phyloP scores from a whole-genome alignment of 2,888 invertebrate species.

The Cheilosia grossa region DNA sequence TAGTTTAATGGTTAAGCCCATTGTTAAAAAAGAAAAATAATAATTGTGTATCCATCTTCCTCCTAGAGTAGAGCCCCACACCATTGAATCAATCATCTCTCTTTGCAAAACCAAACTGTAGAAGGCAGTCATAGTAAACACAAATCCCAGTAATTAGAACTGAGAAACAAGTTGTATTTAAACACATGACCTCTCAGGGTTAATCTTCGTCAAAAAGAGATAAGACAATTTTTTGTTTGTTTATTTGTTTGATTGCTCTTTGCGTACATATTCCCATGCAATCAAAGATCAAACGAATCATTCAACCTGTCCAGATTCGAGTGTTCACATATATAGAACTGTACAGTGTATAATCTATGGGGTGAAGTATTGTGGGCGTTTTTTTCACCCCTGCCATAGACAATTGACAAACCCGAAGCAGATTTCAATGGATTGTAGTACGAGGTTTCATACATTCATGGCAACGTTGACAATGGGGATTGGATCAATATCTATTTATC shows the following conservation, averaged over 20 bases:
- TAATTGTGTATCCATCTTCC: conserved; percentile 4
- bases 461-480: conserved; percentile 54
- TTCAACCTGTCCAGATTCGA: conserved; percentile 67
- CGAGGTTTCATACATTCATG: conserved; percentile 22
- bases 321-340: conserved; percentile 58
- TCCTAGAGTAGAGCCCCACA: background rate
- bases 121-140: conserved; percentile 26
- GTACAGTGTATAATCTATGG: conserved; percentile 43
- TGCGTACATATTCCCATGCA: conserved; percentile 58
- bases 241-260: conserved; percentile 49
- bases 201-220: conserved; percentile 41
- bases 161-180: conserved; percentile 38
- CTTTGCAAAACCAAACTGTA: conserved; percentile 38
- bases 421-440: conserved; percentile 53
- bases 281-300: conserved; percentile 74
- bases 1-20: conserved; percentile 19
- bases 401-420: conserved; percentile 51
- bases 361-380: conserved; percentile 62
- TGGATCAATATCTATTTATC: conserved; percentile 74
- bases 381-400: conserved; percentile 63
- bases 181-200: conserved; percentile 58
- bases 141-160: conserved; percentile 17
- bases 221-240: conserved; percentile 45
- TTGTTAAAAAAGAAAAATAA: conserved; percentile 7
- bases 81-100: conserved; percentile 41